Percentiles rank a stretch among this genome's conserved stretches.
Evolutionary conservation across 1,140 invertebrate genomes (phyloP).

Genomic region (Bradynema listronoti): DNA sequence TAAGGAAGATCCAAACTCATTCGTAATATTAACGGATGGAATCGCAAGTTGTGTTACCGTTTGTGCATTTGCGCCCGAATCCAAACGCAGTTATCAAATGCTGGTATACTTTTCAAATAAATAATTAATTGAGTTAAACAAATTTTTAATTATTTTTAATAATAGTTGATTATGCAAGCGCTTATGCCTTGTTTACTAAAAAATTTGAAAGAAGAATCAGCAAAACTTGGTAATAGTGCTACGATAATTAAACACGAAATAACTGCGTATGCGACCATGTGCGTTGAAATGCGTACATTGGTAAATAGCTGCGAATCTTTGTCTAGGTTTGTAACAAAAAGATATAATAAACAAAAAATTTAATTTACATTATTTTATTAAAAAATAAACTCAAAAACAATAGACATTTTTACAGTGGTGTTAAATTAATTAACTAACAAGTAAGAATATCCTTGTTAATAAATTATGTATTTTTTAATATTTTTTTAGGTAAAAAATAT

Average conservation of each 20-base stretch:
- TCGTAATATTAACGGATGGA: conserved; percentile 77
- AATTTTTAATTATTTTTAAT: conserved; percentile 63
- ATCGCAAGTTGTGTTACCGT: conserved; percentile 80
- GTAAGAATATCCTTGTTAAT: no score
- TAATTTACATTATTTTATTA: no score
- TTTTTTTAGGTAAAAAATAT: no score
- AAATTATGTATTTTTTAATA: no score
- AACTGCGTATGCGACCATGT: conserved; percentile 75
- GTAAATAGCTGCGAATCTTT: conserved; percentile 81
- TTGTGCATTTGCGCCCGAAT: conserved; percentile 90
- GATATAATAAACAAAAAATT: no score
- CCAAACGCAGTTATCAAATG: conserved; percentile 91
- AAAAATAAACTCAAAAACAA: no score
- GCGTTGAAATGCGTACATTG: conserved; percentile 76
- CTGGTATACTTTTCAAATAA: conserved; percentile 62
- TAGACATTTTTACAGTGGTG: no score
- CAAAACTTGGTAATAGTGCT: conserved; percentile 68
- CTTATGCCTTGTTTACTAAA: conserved; percentile 87
- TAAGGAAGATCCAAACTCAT: conserved; percentile 86
- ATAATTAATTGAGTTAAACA: neutral
- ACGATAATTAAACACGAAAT: conserved; percentile 69
- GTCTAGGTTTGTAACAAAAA: conserved; percentile 13
- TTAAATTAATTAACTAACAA: no score
- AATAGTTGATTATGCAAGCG: conserved; percentile 75
- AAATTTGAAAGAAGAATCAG: conserved; percentile 80